Percentiles rank a stretch among this genome's conserved stretches.
Conservation (phyloP, 1,140 invertebrate species). For the Lepidurus apus region DNA sequence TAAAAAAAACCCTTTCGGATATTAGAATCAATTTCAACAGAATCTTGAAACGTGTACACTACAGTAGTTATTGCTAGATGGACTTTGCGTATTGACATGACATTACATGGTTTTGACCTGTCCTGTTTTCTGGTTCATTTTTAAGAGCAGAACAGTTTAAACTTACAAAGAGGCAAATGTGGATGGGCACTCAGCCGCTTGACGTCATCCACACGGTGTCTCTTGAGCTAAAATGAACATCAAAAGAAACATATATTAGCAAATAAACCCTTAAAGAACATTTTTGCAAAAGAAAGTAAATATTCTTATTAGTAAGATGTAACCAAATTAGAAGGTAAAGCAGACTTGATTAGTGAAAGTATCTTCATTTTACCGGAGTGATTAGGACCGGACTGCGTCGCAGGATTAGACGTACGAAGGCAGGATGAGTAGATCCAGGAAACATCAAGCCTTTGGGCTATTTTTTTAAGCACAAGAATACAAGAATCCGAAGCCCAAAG, state of each 20-base stretch:
- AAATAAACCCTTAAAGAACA: background rate
- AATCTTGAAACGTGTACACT: too few relatives aligned
- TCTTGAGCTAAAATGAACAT: constrained; percentile 48
- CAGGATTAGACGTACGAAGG: constrained; percentile 87
- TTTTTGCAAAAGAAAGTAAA: background rate
- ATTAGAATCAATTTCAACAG: too few relatives aligned
- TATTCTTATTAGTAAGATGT: background rate
- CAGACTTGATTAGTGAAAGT: background rate
- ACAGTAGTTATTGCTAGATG: too few relatives aligned
- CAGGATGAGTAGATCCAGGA: constrained; percentile 86
- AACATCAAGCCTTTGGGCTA: constrained; percentile 93
- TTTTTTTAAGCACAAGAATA: background rate
- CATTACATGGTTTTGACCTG: too few relatives aligned
- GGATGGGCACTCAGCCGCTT: constrained; percentile 94
- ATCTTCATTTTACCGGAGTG: constrained; percentile 73
- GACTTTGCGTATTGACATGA: too few relatives aligned
- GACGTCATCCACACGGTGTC: constrained; percentile 76
- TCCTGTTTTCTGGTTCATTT: too few relatives aligned
- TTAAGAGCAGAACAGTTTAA: background rate
- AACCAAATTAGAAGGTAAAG: background rate
- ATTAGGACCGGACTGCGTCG: constrained; percentile 89
- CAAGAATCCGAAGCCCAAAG: constrained; percentile 29
- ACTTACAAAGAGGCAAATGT: constrained; percentile 86
- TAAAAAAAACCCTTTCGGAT: too few relatives aligned
- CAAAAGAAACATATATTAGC: background rate